Conservation (phyloP, 2,113 vertebrate genomes). For the Piprites chloris region DNA sequence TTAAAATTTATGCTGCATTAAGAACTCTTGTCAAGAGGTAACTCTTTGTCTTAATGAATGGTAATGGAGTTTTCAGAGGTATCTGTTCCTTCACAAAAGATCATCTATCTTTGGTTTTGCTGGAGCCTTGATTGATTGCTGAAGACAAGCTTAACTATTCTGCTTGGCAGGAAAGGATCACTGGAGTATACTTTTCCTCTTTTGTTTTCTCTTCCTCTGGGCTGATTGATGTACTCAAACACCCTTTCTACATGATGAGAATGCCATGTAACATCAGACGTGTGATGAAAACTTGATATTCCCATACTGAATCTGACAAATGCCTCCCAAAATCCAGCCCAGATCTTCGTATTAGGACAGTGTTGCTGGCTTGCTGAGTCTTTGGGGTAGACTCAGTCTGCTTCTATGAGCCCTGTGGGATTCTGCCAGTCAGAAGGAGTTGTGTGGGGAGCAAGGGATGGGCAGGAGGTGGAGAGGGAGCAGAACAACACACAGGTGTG, state of each 20-base stretch:
- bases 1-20: constrained; percentile 14
- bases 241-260: background rate
- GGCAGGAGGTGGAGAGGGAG: background rate
- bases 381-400: background rate
- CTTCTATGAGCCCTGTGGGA: fast-evolving
- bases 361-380: fast-evolving
- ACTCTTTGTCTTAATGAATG: background rate
- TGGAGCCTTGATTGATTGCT: constrained; percentile 18
- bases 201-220: background rate
- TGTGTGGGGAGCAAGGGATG: background rate
- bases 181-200: background rate
- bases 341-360: background rate
- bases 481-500: background rate
- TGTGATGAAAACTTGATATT: background rate
- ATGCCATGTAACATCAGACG: background rate
- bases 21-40: background rate
- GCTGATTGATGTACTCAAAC: background rate
- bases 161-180: background rate
- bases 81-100: background rate
- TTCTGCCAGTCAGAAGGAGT: background rate
- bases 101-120: background rate
- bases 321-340: background rate
- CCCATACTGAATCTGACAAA: background rate
- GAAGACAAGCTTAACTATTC: background rate
- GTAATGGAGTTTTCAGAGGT: background rate